Percentiles rank a stretch among this genome's conserved stretches.
phyloP scores from a whole-genome alignment of 92 coral and sea anemone genomes.

The Porites lobata region DNA sequence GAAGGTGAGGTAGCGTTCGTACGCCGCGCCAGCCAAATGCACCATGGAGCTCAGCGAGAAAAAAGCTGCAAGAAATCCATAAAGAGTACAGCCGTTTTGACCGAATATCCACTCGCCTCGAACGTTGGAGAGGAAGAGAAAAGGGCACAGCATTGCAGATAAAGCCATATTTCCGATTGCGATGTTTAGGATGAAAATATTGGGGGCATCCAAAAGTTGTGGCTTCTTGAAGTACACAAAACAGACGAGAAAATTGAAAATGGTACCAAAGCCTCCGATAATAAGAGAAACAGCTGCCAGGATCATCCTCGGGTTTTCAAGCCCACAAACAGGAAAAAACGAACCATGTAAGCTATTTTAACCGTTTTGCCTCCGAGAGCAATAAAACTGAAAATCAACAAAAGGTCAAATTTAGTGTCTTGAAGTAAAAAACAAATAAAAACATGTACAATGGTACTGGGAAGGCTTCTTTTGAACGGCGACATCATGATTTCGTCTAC shows the following conservation, averaged over 20 bases:
- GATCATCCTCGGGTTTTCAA: background rate
- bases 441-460: too few species aligned
- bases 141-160: background rate
- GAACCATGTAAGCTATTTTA: too few species aligned
- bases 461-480: too few species aligned
- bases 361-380: too few species aligned
- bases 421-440: too few species aligned
- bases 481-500: too few species aligned
- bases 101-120: slow-evolving; percentile 42
- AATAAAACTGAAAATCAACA: too few species aligned
- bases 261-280: slow-evolving; percentile 20
- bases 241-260: slow-evolving; percentile 36
- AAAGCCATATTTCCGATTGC: slow-evolving; percentile 11
- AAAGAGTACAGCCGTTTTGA: slow-evolving; percentile 10
- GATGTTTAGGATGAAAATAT: slow-evolving; percentile 39
- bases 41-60: slow-evolving; percentile 29
- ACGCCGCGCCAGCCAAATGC: slow-evolving; percentile 37
- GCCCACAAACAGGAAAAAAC: too few species aligned
- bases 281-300: slow-evolving; percentile 11
- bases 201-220: slow-evolving; percentile 32
- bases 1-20: slow-evolving; percentile 41
- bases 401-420: too few species aligned
- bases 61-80: slow-evolving; percentile 24
- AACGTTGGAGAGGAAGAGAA: slow-evolving; percentile 4
- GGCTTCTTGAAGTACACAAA: slow-evolving; percentile 17